Evolutionary conservation across 1,140 invertebrate genomes (phyloP), one percentile per base, ranked within the genome.

Genomic region (Brachionus koreanus): DNA sequence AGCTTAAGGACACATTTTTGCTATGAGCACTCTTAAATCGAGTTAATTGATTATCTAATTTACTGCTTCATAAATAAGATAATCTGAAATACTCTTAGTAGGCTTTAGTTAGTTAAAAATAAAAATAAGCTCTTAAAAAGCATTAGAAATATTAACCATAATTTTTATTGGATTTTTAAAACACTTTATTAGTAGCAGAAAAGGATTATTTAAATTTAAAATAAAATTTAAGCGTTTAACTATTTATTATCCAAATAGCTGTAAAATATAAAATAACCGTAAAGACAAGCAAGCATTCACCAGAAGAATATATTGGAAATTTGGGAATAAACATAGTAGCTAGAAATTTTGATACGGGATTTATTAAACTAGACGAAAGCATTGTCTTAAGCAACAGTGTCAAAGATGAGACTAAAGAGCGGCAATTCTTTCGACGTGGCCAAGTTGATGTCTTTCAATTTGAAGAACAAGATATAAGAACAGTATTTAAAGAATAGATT

Each of bases 401-500:
- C 49, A 57, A 19, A 79, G 19, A 57, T 33, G 33, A 39, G 9
- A 35, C 7, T 33, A 29, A 25, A 13, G 57, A 19, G 6, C 33
- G 75, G 3, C 16, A 23, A 13, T 79, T 79, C 10, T 79, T 65
- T 25, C n/a, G 57, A 10, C 39, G 39, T 25, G 76, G 61, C 29
- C 76, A 79, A 63, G 57, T 16, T 12, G 49, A 79, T 23, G 61
- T 65, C 7, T 79, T 79, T 79, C 49, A 79, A 42, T 79, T 79
- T 35, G 76, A 79, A 35, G 76, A 79, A 42, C 76, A 79, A n/a
- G 76, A 79, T 42, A 79, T 79, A 5, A 79, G 61, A 79, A 79
- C 76, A 65, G 76, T 79, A 79, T 42, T 7, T 7, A n/a, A n/a
- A n/a, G n/a, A n/a, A n/a, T n/a, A n/a, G n/a, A n/a, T n/a, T n/a